A percentile compares a stretch with the other conserved stretches of the same genome.
Conservation (phyloP, 2,113 vertebrate species). For the Anolis carolinensis region DNA sequence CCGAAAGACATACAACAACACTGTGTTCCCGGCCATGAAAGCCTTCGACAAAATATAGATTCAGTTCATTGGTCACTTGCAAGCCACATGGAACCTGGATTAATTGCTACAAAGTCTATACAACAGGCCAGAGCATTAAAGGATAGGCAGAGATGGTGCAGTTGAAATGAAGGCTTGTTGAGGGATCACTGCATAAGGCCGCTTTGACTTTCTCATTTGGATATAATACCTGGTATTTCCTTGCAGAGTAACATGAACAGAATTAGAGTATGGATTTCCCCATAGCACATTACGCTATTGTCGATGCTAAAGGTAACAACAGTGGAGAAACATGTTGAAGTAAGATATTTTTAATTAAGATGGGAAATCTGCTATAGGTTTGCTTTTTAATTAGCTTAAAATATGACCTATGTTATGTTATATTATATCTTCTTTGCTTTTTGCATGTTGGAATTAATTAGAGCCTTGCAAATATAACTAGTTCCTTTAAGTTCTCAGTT, state of each 20-base stretch:
- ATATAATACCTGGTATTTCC: neutral
- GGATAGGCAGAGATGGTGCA: neutral
- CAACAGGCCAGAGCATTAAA: neutral
- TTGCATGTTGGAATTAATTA: neutral
- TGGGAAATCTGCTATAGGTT: conserved; percentile 32
- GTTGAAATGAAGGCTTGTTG: too few relatives aligned
- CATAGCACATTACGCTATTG: neutral
- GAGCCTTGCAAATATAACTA: conserved; percentile 23
- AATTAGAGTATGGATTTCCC: neutral
- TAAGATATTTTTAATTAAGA: too few relatives aligned
- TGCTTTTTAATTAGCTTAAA: conserved; percentile 20
- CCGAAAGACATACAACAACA: too few relatives aligned
- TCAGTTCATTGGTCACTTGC: neutral
- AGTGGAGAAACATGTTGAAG: conserved; percentile 38
- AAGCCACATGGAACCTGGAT: neutral
- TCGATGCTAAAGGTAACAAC: neutral
- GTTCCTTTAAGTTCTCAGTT: neutral
- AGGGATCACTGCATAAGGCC: too few relatives aligned
- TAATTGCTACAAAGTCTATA: neutral
- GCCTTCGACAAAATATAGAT: too few relatives aligned
- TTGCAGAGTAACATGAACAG: neutral
- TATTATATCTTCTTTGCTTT: neutral
- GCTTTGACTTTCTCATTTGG: too few relatives aligned
- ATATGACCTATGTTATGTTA: conserved; percentile 15
- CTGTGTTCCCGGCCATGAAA: too few relatives aligned